Base-by-base conservation (phyloP, 2,797 vertebrate genomes). In the Leucoraja ocellata region DNA sequence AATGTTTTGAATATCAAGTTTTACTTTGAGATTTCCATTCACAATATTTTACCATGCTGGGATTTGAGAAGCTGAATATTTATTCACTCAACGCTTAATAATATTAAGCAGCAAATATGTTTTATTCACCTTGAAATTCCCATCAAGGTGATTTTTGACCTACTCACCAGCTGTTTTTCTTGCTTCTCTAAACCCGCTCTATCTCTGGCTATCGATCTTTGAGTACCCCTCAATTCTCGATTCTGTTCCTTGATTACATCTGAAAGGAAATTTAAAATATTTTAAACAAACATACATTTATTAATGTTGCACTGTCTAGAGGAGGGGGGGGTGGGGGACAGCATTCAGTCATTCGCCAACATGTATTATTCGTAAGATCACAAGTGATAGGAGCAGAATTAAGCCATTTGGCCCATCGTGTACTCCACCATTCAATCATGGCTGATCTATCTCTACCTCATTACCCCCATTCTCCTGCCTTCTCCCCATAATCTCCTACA, bases 221-320 rank as follows among this genome's bases (percentile, higher is more conserved):
- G 99, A 36, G 98, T 99, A 93, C 98, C 97, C 93, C 98, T 97
- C 95, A 99, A 95, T 95, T 99, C 98, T 95, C 97, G 98, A 32
- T 97, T 96, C 96, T 99, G 99, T 93, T 99, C 98, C 96, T 97
- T 99, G 97, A 99, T 99, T 93, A 99, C 96, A 95, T 99, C 99
- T 99, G 95, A 9, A 80, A 91, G 94, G 79, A 93, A 93, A 73
- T 78, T 63, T 11, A 46, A 77, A 81, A n/a, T 16, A 5, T 0
- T 92, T 92, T 36, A 54, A 92, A 91, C 14, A 46, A 54, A 39
- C 54, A 1, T 32, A 13, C 21, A 54, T 46, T 8, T 74, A 91
- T 91, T 36, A 39, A 73, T 73, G 39, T 46, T 28, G 32, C 23
- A 28, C 4, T 23, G 21, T 28, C 18, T 46, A 4, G 46, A 4